Conservation (phyloP, 2,113 vertebrate species). For the Phaethornis superciliosus region DNA sequence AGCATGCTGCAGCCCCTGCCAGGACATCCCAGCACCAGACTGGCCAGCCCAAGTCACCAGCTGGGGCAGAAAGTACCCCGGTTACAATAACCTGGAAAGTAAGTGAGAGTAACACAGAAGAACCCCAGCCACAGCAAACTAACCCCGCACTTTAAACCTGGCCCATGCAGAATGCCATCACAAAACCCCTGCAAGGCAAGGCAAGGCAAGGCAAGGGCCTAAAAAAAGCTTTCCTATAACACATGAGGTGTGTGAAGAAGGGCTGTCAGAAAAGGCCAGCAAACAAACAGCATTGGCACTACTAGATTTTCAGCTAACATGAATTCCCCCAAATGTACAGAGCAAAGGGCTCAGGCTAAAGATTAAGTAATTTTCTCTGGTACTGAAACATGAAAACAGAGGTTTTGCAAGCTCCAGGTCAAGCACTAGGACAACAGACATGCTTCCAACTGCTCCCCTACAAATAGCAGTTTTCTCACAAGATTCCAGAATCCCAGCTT, state of each 20-base stretch:
- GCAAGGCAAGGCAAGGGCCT: too few species aligned
- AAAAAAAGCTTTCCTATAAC: fast-evolving
- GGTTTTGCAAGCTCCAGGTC: background rate
- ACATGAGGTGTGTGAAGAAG: fast-evolving
- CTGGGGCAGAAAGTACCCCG: background rate
- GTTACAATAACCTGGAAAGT: background rate
- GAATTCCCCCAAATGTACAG: background rate
- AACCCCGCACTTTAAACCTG: background rate
- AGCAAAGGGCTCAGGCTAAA: slow-evolving; percentile 26
- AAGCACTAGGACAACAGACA: background rate
- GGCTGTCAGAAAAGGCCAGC: background rate
- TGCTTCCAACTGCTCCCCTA: background rate
- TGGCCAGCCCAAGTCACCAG: background rate
- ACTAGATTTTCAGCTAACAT: fast-evolving
- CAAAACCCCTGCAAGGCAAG: background rate
- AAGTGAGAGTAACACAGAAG: background rate
- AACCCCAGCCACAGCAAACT: background rate
- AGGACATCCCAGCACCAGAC: background rate
- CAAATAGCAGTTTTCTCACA: background rate
- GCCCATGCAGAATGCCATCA: background rate
- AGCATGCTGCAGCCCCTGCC: background rate
- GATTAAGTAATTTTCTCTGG: background rate
- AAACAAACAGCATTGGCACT: background rate
- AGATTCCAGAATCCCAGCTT: background rate
- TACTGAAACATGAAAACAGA: background rate